Evolutionary conservation across 2,888 invertebrate genomes (phyloP).

Genomic region (Orgyia antiqua): DNA sequence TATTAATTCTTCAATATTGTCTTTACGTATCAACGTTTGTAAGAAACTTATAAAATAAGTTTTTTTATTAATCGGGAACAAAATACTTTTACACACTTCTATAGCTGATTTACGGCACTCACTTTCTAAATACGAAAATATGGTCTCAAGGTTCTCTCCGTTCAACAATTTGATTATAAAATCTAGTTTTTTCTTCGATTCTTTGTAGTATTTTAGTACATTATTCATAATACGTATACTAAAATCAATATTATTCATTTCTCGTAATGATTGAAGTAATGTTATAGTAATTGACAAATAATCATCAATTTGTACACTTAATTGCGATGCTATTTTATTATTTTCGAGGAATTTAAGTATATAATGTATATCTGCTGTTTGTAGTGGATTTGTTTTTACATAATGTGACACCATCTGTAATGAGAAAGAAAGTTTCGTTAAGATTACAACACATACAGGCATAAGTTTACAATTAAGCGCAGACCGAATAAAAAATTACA

Average conservation of each 20-base stretch:
- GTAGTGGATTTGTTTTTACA: slow-evolving; percentile 43
- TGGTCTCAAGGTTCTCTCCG: slow-evolving; percentile 52
- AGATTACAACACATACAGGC: too few species aligned
- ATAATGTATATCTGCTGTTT: slow-evolving; percentile 36
- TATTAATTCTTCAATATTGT: slow-evolving; percentile 53
- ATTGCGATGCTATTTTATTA: slow-evolving; percentile 44
- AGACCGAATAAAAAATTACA: too few species aligned
- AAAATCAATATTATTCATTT: slow-evolving; percentile 23
- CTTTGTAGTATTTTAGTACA: slow-evolving; percentile 49
- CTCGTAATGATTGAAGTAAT: slow-evolving; percentile 44
- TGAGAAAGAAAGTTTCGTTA: slow-evolving; percentile 2
- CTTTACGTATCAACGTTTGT: slow-evolving; percentile 56
- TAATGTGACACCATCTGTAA: slow-evolving; percentile 60
- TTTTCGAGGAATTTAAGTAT: slow-evolving; percentile 55
- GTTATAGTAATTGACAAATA: slow-evolving; percentile 45
- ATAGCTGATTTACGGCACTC: slow-evolving; percentile 39
- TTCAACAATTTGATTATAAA: slow-evolving; percentile 53
- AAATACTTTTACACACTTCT: slow-evolving; percentile 45
- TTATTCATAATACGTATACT: slow-evolving; percentile 43
- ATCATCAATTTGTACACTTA: slow-evolving; percentile 45
- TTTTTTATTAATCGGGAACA: slow-evolving; percentile 58
- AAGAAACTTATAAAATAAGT: slow-evolving; percentile 53
- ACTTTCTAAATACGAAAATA: slow-evolving; percentile 52
- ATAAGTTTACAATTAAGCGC: too few species aligned
- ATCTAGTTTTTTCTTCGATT: slow-evolving; percentile 61